phyloP scores from a whole-genome alignment of 2,113 vertebrate genomes.

The Mesocricetus auratus region DNA sequence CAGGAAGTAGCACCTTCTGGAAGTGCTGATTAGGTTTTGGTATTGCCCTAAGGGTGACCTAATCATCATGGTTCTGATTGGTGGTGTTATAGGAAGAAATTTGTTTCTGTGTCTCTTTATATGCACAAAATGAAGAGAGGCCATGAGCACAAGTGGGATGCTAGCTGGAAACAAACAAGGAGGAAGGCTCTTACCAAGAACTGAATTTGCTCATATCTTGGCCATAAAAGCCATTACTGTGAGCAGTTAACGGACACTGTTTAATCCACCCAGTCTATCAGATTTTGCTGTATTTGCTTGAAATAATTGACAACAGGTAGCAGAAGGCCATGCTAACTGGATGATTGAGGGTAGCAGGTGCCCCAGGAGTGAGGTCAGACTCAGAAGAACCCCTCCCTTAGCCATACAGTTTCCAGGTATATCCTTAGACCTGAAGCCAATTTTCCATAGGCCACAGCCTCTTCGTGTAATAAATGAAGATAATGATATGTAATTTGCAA shows the following conservation, averaged over 20 bases:
- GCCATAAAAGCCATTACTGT: background rate
- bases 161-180: background rate
- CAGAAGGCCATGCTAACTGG: background rate
- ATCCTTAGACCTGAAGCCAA: background rate
- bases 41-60: background rate
- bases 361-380: background rate
- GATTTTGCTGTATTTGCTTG: background rate
- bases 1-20: background rate
- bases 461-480: background rate
- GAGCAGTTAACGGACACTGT: too few species aligned
- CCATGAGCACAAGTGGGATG: background rate
- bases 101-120: background rate
- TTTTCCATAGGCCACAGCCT: background rate
- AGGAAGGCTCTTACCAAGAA: background rate
- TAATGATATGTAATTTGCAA: background rate
- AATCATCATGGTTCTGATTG: background rate
- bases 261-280: background rate
- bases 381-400: background rate
- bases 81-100: background rate
- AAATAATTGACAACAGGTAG: background rate
- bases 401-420: background rate
- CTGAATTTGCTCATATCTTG: background rate
- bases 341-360: background rate
- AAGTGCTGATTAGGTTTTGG: background rate
- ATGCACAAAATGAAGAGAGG: background rate